Evolutionary conservation across 2,113 vertebrate species (phyloP).

Genomic region (Phodopus roborovskii): DNA sequence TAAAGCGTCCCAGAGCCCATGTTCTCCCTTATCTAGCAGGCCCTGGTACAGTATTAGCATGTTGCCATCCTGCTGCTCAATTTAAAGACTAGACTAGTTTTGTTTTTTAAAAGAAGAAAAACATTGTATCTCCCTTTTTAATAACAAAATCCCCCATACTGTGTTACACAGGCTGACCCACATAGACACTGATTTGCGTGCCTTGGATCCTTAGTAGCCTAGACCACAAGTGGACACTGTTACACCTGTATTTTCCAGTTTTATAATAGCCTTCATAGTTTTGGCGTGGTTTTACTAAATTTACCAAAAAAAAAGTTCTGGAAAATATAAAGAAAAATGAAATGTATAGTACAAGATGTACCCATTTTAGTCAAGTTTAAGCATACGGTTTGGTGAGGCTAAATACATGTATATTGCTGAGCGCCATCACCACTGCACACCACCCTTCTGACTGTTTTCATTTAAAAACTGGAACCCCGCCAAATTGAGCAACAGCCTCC

Average conservation of each 20-base stretch:
- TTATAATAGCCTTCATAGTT: not conserved
- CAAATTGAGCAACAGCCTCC: not conserved
- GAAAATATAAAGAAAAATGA: not conserved
- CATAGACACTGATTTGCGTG: not conserved
- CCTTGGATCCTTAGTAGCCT: not conserved
- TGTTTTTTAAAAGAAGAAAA: not conserved
- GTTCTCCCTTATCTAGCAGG: slow-evolving; percentile 43
- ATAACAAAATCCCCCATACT: not conserved
- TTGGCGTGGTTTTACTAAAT: not conserved
- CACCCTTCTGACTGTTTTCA: not conserved
- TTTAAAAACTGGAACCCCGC: not conserved
- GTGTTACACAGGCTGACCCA: not conserved
- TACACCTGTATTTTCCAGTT: not conserved
- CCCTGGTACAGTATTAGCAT: slow-evolving; percentile 46
- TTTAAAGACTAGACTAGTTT: slow-evolving; percentile 52
- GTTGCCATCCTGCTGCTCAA: slow-evolving; percentile 43
- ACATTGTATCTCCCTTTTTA: slow-evolving; percentile 36
- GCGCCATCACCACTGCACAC: not conserved
- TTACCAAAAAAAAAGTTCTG: not conserved
- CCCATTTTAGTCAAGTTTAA: not conserved
- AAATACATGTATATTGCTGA: not conserved
- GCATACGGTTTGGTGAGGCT: not conserved
- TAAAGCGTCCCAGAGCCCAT: slow-evolving; percentile 28
- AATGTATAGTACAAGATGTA: not conserved
- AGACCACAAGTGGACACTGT: no score